phyloP scores from a whole-genome alignment of 2,888 invertebrate species.

The Napeogenes inachia region DNA sequence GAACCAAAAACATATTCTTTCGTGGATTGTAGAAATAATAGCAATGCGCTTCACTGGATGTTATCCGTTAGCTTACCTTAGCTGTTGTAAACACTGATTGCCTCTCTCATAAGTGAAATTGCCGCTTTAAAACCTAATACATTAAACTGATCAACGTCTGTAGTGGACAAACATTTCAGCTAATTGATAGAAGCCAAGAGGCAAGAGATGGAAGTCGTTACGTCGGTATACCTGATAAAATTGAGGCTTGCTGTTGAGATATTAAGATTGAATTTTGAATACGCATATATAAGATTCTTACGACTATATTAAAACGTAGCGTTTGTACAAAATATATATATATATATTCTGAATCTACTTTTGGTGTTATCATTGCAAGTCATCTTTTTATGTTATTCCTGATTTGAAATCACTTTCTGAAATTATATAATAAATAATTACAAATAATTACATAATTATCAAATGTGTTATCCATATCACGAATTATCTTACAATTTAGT shows the following conservation, averaged over 20 bases:
- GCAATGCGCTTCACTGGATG: conserved; percentile 32
- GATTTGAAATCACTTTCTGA: neutral
- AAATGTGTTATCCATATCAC: conserved; percentile 1
- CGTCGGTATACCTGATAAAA: neutral
- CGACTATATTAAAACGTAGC: too few relatives aligned
- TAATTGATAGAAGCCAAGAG: conserved; percentile 6
- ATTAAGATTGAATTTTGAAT: too few relatives aligned
- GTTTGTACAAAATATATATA: too few relatives aligned
- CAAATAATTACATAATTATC: too few relatives aligned
- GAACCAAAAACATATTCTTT: too few relatives aligned
- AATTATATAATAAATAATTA: neutral
- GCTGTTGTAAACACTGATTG: conserved; percentile 69
- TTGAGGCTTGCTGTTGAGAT: too few relatives aligned
- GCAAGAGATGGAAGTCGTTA: neutral
- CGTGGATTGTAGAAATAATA: too few relatives aligned
- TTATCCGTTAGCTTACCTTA: conserved; percentile 58
- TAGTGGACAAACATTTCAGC: neutral
- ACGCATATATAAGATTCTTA: too few relatives aligned
- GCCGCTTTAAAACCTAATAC: conserved; percentile 69
- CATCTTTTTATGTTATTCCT: neutral
- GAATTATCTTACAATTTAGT: conserved; percentile 6
- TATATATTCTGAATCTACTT: too few relatives aligned
- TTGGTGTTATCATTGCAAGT: too few relatives aligned
- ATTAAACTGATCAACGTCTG: conserved; percentile 65
- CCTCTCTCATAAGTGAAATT: conserved; percentile 64